Conservation (phyloP, 2,888 invertebrate genomes). For the Idaea straminata region DNA sequence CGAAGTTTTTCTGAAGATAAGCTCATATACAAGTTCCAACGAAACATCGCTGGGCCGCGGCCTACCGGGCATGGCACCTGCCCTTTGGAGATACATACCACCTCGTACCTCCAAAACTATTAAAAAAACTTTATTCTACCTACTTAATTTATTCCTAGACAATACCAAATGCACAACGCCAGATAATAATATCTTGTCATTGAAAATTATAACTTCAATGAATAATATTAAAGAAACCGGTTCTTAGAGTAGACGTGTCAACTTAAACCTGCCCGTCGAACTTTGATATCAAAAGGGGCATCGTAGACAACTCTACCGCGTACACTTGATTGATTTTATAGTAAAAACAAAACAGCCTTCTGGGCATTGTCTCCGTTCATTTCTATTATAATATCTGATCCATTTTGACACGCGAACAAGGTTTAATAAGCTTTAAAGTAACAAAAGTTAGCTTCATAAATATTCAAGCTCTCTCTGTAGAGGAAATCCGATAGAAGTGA, state of each 20-base stretch:
- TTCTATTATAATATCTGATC: slow-evolving; percentile 33
- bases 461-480: slow-evolving; percentile 50
- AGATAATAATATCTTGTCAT: not conserved
- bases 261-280: not conserved
- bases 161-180: not conserved
- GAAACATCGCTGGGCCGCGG: no score
- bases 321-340: slow-evolving; percentile 10
- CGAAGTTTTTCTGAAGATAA: no score
- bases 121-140: no score
- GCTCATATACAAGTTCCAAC: no score
- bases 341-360: slow-evolving; percentile 13
- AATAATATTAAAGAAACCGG: not conserved
- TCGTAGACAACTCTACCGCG: slow-evolving; percentile 5
- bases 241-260: not conserved
- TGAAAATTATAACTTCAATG: not conserved
- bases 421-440: slow-evolving; percentile 51
- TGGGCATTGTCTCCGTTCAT: slow-evolving; percentile 23
- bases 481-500: slow-evolving; percentile 58
- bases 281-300: not conserved
- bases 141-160: no score
- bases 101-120: no score
- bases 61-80: no score
- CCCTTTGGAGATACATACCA: no score
- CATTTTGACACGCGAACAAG: slow-evolving; percentile 41
- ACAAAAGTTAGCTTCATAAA: slow-evolving; percentile 64